Evolutionary conservation across 37 sponge, comb jelly and placozoan species (phyloP), one percentile per base, ranked within the genome.

Genomic region (Petrosia ficiformis): DNA sequence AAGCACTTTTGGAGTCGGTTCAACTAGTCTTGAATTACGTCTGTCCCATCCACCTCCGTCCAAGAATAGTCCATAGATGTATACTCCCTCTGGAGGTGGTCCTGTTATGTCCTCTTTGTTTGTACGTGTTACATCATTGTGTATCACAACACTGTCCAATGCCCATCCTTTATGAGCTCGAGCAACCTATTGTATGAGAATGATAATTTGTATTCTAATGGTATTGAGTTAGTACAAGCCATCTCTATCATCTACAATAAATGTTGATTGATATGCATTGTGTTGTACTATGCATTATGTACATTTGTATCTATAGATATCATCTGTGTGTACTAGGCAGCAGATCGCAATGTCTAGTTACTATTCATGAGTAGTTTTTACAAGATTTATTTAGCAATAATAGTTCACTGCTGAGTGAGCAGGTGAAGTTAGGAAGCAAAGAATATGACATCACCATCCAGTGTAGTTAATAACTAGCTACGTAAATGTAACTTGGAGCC

Each of bases 151-250:
- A 73, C 84, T 84, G 78, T 99, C 99, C 73, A 99, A 79, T 2
- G 99, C 97, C 99, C 99, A 99, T n/a, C 97, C 99, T 84, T 96
- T 99, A 92, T 99, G 99, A 1, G 99, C 99, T 24, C 99, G 81
- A 30, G 99, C 95, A 32, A 48, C 54, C 54, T 48, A 14, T 48
- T 19, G 14, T 14, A 48, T 19, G 54, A 14, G 14, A 48, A n/a
- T n/a, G n/a, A n/a, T n/a, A n/a, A n/a, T n/a, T 86, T 82, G 44
- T 90, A 86, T 70, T 80, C 57, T 42, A 73, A 0, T 54, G 16
- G 38, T 74, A 16, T 28, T 22, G 41, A 36, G 5, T 6, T 38
- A 32, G 38, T 71, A 33, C 25, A 71, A 24, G 44, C 26, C 41
- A 4, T 3, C 41, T 24, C n/a, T n/a, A n/a, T n/a, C n/a, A 54